These are phyloP conservation scores for Parnassius mnemosyne DNA, from an alignment of 2,888 invertebrate genomes.

Conservation along the genomic window DNA sequence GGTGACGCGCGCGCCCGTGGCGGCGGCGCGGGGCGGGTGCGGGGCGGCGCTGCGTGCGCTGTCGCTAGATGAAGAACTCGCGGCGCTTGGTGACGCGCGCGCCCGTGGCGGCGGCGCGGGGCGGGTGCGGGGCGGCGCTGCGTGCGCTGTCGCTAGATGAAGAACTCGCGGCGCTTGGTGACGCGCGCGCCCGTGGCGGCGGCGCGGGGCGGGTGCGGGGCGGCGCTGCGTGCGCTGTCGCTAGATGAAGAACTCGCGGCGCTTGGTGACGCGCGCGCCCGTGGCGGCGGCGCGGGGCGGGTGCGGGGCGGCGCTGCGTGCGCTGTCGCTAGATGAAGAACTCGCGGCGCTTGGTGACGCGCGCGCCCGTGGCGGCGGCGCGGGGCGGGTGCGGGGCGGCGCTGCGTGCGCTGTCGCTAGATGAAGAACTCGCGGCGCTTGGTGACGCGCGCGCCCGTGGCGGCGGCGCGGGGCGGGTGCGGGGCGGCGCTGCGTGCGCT, in stretches of 20 bases:
- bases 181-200: constrained; percentile 95
- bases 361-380: constrained; percentile 94
- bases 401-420: constrained; percentile 58
- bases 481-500: constrained; percentile 10
- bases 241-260: constrained; percentile 96
- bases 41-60: constrained; percentile 10
- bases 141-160: constrained; percentile 82
- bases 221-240: constrained; percentile 10
- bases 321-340: constrained; percentile 88
- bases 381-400: too few relatives aligned
- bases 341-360: constrained; percentile 94
- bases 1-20: constrained; percentile 94
- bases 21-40: too few relatives aligned
- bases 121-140: too few relatives aligned
- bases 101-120: constrained; percentile 93
- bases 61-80: constrained; percentile 93
- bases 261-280: constrained; percentile 94
- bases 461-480: too few relatives aligned
- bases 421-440: constrained; percentile 97
- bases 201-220: too few relatives aligned
- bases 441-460: constrained; percentile 94
- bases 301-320: too few relatives aligned
- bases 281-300: constrained; percentile 94
- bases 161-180: constrained; percentile 95
- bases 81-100: constrained; percentile 95